These are phyloP conservation scores for Sanderia malayensis DNA, from an alignment of 30 jellyfish, hydroid and myxozoan species.

Conservation along the genomic window DNA sequence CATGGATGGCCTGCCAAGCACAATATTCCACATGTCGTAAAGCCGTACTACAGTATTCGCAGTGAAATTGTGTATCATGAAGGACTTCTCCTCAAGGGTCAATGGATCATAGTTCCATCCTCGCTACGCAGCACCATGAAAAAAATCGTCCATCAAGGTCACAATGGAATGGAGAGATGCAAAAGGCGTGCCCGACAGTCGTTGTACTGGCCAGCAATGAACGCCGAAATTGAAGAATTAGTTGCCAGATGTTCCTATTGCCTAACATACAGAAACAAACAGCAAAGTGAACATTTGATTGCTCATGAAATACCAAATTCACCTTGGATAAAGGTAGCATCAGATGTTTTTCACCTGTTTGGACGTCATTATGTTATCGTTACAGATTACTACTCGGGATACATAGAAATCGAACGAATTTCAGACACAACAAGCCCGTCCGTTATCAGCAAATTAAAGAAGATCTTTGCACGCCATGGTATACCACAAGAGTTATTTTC, in stretches of 20 bases:
- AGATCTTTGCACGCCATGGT: slow-evolving; percentile 34
- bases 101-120: slow-evolving; percentile 46
- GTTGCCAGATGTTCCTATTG: slow-evolving; percentile 32
- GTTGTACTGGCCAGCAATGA: slow-evolving; percentile 58
- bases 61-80: slow-evolving; percentile 37
- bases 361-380: slow-evolving; percentile 30
- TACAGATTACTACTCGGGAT: slow-evolving; percentile 35
- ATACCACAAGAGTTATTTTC: slow-evolving; percentile 35
- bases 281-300: slow-evolving; percentile 34
- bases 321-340: slow-evolving; percentile 48
- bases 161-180: slow-evolving; percentile 47
- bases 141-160: slow-evolving; percentile 45
- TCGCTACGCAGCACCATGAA: slow-evolving; percentile 31
- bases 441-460: slow-evolving; percentile 34
- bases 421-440: slow-evolving; percentile 20
- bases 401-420: slow-evolving; percentile 20
- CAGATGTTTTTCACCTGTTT: slow-evolving; percentile 37
- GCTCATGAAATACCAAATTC: slow-evolving; percentile 48
- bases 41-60: slow-evolving; percentile 46
- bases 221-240: slow-evolving; percentile 31
- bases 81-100: slow-evolving; percentile 61
- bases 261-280: slow-evolving; percentile 32
- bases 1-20: slow-evolving; percentile 51
- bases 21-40: slow-evolving; percentile 26
- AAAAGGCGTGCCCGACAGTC: slow-evolving; percentile 42